Evolutionary conservation across 1,140 invertebrate genomes (phyloP).

Genomic region (Megalonaias nervosa): DNA sequence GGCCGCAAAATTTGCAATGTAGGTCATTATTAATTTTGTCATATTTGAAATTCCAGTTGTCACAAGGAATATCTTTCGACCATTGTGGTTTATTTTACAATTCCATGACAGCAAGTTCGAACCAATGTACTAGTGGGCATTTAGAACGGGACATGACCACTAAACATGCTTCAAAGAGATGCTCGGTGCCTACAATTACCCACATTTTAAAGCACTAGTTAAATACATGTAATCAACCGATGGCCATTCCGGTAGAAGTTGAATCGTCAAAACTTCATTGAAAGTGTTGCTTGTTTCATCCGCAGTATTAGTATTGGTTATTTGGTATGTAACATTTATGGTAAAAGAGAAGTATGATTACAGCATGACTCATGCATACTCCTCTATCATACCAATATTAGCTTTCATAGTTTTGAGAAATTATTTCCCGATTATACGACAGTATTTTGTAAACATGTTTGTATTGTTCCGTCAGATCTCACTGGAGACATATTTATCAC

Average conservation of each 20-base stretch:
- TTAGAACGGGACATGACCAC: slow-evolving; percentile 54
- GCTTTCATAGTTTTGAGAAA: slow-evolving; percentile 54
- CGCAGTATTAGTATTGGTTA: slow-evolving; percentile 7
- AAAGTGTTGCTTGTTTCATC: slow-evolving; percentile 25
- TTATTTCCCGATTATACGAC: slow-evolving; percentile 38
- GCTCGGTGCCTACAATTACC: slow-evolving; percentile 63
- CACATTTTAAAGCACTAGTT: slow-evolving; percentile 53
- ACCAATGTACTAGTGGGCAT: slow-evolving; percentile 54
- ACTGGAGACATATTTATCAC: slow-evolving; percentile 60
- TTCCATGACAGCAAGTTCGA: slow-evolving; percentile 39
- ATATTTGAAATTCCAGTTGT: slow-evolving; percentile 55
- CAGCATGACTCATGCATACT: slow-evolving; percentile 53
- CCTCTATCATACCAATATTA: slow-evolving; percentile 50
- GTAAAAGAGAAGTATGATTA: slow-evolving; percentile 51
- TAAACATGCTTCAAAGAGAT: slow-evolving; percentile 59
- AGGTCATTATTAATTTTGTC: slow-evolving; percentile 42
- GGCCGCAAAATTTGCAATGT: slow-evolving; percentile 54
- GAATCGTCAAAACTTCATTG: slow-evolving; percentile 2
- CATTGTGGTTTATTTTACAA: slow-evolving; percentile 44
- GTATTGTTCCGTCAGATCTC: slow-evolving; percentile 56
- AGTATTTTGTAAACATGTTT: slow-evolving; percentile 46
- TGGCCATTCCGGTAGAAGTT: neutral
- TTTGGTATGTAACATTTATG: slow-evolving; percentile 48
- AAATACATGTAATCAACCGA: slow-evolving; percentile 35
- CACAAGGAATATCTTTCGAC: slow-evolving; percentile 39